A percentile compares a stretch with the other conserved stretches of the same genome.
Conservation (phyloP, 92 coral and sea anemone genomes). For the Phenganax stokvisi region DNA sequence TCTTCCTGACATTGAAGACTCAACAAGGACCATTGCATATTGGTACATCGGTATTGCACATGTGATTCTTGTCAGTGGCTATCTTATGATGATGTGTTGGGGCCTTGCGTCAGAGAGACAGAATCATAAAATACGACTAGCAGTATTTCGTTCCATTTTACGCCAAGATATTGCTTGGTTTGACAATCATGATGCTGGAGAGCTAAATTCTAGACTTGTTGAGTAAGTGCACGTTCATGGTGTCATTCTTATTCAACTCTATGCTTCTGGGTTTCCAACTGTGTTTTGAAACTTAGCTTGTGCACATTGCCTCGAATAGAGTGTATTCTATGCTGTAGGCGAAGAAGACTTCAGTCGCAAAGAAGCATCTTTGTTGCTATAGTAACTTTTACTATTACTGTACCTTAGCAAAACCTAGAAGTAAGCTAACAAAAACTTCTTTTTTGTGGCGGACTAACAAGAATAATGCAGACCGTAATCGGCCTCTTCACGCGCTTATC, state of each 20-base stretch:
- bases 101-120: conserved; percentile 44
- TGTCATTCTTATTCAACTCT: background rate
- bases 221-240: conserved; percentile 41
- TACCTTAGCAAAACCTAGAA: too few species aligned
- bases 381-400: too few species aligned
- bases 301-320: too few species aligned
- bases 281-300: background rate
- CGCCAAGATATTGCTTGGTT: conserved; percentile 57
- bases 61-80: conserved; percentile 29
- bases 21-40: conserved; percentile 33
- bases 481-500: too few species aligned
- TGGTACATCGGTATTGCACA: conserved; percentile 48
- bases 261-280: background rate
- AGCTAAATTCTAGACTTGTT: conserved; percentile 43
- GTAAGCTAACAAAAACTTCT: too few species aligned
- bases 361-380: too few species aligned
- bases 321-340: too few species aligned
- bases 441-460: too few species aligned
- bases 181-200: conserved; percentile 50
- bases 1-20: conserved; percentile 32
- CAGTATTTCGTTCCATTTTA: conserved; percentile 43
- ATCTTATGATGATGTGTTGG: conserved; percentile 48
- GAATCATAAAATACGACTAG: conserved; percentile 39
- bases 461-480: too few species aligned
- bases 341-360: too few species aligned